Percentiles rank a stretch among this genome's conserved stretches.
Conservation (phyloP, 2,113 vertebrate species). For the Mellivora capensis region DNA sequence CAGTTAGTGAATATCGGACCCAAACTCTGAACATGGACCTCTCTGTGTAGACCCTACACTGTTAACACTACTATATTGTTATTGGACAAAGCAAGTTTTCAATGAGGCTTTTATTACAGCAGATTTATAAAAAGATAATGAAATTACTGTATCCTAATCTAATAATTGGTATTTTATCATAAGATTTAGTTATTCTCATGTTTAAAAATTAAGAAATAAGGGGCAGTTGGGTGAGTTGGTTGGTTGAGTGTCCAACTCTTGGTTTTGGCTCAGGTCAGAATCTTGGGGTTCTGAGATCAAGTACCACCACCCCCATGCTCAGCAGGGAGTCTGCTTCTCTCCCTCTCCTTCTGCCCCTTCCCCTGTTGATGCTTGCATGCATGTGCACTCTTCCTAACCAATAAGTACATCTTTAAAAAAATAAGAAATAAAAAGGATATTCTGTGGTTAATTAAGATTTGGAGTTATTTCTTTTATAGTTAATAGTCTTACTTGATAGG, state of each 20-base stretch:
- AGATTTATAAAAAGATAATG: slow-evolving; percentile 1
- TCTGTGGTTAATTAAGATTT: not conserved
- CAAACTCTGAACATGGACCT: not conserved
- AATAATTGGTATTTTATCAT: slow-evolving; percentile 7
- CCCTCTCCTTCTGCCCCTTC: not conserved
- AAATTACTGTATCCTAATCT: not conserved
- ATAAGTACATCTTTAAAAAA: not conserved
- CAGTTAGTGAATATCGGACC: not conserved
- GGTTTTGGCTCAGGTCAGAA: not conserved
- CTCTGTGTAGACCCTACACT: not conserved
- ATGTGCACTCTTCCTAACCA: not conserved
- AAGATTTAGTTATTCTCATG: not conserved
- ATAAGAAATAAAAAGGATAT: not conserved
- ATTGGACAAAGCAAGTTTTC: not conserved
- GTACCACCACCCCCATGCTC: not conserved
- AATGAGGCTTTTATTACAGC: not conserved
- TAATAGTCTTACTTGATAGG: not conserved
- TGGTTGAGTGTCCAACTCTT: not conserved
- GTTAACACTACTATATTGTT: not conserved
- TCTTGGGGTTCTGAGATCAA: not conserved
- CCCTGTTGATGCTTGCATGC: not conserved
- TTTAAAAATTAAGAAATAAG: not conserved
- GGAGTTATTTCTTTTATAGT: not conserved
- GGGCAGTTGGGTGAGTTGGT: not conserved
- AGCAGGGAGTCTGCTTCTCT: not conserved